A percentile compares a stretch with the other conserved stretches of the same genome.
Conservation (phyloP, 2,797 vertebrate species). For the Enteromius anoplus region DNA sequence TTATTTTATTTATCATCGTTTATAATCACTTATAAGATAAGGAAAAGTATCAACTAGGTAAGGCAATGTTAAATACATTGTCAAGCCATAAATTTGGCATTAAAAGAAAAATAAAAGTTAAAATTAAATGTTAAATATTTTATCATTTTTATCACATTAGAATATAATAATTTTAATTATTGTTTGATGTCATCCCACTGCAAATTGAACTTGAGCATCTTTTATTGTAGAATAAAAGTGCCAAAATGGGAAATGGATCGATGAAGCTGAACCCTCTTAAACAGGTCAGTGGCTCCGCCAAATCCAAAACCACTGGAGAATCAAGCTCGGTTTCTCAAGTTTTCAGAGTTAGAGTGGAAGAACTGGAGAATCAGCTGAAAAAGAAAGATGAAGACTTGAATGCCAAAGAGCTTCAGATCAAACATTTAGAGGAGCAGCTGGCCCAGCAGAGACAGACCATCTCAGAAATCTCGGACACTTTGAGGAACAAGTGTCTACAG, state of each 20-base stretch:
- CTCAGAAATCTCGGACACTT: constrained; percentile 84
- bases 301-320: constrained; percentile 64
- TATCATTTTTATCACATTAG: neutral
- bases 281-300: constrained; percentile 67
- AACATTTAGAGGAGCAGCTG: constrained; percentile 84
- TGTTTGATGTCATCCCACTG: neutral
- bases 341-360: constrained; percentile 78
- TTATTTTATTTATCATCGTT: neutral
- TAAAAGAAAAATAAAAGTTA: neutral
- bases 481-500: constrained; percentile 86
- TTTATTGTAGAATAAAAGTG: constrained; percentile 44
- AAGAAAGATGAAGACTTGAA: constrained; percentile 83
- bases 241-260: constrained; percentile 87
- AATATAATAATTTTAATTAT: neutral
- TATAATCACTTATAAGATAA: neutral
- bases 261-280: constrained; percentile 88
- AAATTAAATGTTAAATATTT: neutral
- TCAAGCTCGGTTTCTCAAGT: constrained; percentile 66
- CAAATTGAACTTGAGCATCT: neutral
- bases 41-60: neutral
- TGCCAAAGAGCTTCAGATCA: constrained; percentile 77
- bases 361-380: constrained; percentile 85
- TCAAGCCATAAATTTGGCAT: neutral
- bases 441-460: constrained; percentile 78
- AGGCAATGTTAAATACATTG: neutral